Conservation (phyloP, 2,113 vertebrate species). For the Cyprinodon variegatus region DNA sequence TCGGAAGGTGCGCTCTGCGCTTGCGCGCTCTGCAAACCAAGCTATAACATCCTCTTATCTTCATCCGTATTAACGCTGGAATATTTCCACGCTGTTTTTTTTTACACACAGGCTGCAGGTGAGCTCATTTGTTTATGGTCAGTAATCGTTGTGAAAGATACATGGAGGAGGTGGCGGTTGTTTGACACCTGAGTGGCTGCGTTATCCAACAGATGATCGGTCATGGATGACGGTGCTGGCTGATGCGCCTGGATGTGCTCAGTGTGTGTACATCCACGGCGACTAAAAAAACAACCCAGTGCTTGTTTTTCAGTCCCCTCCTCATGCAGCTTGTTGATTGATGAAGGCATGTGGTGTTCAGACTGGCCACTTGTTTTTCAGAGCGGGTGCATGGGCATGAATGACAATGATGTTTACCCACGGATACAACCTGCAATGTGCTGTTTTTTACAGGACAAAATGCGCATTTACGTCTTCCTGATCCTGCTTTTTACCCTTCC, state of each 20-base stretch:
- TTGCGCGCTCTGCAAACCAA: conserved; percentile 56
- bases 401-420: conserved; percentile 34
- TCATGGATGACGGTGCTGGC: neutral
- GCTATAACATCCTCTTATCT: conserved; percentile 23
- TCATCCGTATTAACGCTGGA: neutral
- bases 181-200: conserved; percentile 44
- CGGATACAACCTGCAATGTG: conserved; percentile 13
- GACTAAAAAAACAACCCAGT: neutral
- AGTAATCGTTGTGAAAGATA: neutral
- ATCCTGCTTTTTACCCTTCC: conserved; percentile 40
- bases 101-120: conserved; percentile 42
- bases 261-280: neutral
- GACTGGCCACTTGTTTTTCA: conserved; percentile 23
- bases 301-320: neutral
- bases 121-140: conserved; percentile 5
- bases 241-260: neutral
- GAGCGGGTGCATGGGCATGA: conserved; percentile 15
- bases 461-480: conserved; percentile 49
- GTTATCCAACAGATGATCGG: conserved; percentile 9
- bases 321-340: conserved; percentile 19
- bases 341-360: conserved; percentile 4
- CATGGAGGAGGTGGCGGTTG: conserved; percentile 3
- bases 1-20: conserved; percentile 16
- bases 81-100: neutral
- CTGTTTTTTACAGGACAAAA: conserved; percentile 48